phyloP scores from a whole-genome alignment of 1,140 invertebrate species.

The Zaprionus davidi region DNA sequence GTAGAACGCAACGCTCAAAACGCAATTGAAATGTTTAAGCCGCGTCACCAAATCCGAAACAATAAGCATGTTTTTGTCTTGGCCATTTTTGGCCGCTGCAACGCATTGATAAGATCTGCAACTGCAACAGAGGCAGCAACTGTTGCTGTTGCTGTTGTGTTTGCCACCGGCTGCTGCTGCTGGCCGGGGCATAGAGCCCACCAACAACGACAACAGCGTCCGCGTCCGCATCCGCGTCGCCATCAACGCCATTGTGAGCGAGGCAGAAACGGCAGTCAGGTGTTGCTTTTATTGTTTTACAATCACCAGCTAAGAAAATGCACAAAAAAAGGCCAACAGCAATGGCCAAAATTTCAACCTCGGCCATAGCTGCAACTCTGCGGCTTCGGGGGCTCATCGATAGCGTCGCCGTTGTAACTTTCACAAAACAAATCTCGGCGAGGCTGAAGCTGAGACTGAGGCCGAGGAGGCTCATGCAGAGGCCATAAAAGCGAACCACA shows the following conservation, averaged over 20 bases:
- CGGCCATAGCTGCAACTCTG: slow-evolving; percentile 4
- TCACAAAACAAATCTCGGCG: slow-evolving; percentile 69
- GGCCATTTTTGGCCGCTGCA: slow-evolving; percentile 59
- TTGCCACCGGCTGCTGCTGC: slow-evolving; percentile 5
- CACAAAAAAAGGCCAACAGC: slow-evolving; percentile 36
- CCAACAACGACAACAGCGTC: slow-evolving; percentile 35
- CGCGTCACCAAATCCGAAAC: slow-evolving; percentile 65
- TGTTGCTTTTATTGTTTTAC: slow-evolving; percentile 83
- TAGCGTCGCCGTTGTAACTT: slow-evolving; percentile 41
- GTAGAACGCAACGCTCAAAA: slow-evolving; percentile 49
- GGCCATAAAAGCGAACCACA: slow-evolving; percentile 77
- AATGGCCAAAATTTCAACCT: slow-evolving; percentile 26
- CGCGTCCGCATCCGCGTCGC: slow-evolving; percentile 46
- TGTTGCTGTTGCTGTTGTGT: slow-evolving; percentile 22
- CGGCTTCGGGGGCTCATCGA: slow-evolving; percentile 32
- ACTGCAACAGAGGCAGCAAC: slow-evolving; percentile 16
- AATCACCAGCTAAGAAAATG: slow-evolving; percentile 58
- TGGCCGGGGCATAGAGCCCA: slow-evolving; percentile 17
- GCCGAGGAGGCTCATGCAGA: slow-evolving; percentile 48
- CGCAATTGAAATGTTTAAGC: slow-evolving; percentile 76
- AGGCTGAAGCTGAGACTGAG: slow-evolving; percentile 10
- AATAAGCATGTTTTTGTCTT: slow-evolving; percentile 74
- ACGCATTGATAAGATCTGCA: slow-evolving; percentile 43
- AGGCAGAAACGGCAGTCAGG: slow-evolving; percentile 75
- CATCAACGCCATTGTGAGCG: slow-evolving; percentile 70